Evolutionary conservation across 2,113 vertebrate genomes (phyloP).

Genomic region (Gallinago paraguaiae): DNA sequence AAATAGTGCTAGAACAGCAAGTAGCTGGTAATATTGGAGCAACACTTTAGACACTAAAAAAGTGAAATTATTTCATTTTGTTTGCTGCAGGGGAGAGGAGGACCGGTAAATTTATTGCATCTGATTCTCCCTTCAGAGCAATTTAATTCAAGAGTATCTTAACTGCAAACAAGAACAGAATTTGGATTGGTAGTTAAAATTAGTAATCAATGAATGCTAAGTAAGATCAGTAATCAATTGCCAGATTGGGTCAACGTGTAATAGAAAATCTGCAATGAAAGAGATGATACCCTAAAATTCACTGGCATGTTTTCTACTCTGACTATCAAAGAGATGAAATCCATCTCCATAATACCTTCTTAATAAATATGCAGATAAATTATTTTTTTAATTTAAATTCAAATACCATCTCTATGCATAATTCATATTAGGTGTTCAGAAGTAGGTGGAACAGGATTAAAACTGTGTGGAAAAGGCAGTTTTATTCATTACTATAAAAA

Average conservation of each 20-base stretch:
- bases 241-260: background rate
- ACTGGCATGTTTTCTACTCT: background rate
- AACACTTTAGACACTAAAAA: background rate
- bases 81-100: background rate
- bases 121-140: background rate
- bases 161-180: background rate
- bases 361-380: background rate
- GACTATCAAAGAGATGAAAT: background rate
- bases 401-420: background rate
- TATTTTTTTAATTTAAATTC: background rate
- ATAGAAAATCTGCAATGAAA: background rate
- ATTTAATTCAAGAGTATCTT: background rate
- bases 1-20: background rate
- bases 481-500: background rate
- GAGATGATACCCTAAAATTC: background rate
- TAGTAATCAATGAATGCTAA: background rate
- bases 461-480: background rate
- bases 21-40: background rate
- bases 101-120: background rate
- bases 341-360: background rate
- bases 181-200: background rate
- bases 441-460: background rate
- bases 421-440: background rate
- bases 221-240: background rate
- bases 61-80: background rate